Evolutionary conservation across 2,797 vertebrate species (phyloP).

Genomic region (Lagodon rhomboides): DNA sequence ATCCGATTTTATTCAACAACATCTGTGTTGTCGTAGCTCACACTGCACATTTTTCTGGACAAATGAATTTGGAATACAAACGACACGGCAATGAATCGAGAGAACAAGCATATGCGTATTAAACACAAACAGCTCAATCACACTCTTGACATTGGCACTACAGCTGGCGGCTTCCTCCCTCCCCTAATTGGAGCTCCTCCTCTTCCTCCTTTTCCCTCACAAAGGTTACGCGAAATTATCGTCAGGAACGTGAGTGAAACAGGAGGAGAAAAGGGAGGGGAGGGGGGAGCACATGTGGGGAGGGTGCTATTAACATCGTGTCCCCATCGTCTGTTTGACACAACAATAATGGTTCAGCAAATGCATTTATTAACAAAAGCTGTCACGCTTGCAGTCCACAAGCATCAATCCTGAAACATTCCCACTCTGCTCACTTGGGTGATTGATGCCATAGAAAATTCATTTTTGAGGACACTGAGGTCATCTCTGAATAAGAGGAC

Average conservation of each 20-base stretch:
- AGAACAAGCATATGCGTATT: constrained; percentile 45
- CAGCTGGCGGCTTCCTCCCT: constrained; percentile 43
- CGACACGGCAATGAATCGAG: constrained; percentile 39
- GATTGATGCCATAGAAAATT: constrained; percentile 51
- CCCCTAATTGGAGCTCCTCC: constrained; percentile 49
- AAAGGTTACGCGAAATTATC: constrained; percentile 61
- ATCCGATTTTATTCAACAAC: constrained; percentile 15
- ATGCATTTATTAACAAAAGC: constrained; percentile 51
- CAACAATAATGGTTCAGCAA: constrained; percentile 23
- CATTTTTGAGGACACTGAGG: constrained; percentile 40
- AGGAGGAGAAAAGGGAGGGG: constrained; percentile 12
- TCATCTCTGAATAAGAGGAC: constrained; percentile 43
- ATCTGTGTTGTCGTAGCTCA: constrained; percentile 29
- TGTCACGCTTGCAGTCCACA: constrained; percentile 16
- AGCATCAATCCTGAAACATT: constrained; percentile 27
- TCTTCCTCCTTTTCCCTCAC: constrained; percentile 20
- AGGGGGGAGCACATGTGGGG: constrained; percentile 7
- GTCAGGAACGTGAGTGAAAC: constrained; percentile 11
- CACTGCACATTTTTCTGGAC: not conserved
- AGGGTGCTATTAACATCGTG: constrained; percentile 14
- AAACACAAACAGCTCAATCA: constrained; percentile 63
- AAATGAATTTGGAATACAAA: constrained; percentile 41
- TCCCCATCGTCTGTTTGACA: constrained; percentile 16
- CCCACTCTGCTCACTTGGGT: constrained; percentile 29
- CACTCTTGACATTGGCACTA: constrained; percentile 53